Conservation (phyloP, 1,140 invertebrate species). For the Drosophila setifemur region DNA sequence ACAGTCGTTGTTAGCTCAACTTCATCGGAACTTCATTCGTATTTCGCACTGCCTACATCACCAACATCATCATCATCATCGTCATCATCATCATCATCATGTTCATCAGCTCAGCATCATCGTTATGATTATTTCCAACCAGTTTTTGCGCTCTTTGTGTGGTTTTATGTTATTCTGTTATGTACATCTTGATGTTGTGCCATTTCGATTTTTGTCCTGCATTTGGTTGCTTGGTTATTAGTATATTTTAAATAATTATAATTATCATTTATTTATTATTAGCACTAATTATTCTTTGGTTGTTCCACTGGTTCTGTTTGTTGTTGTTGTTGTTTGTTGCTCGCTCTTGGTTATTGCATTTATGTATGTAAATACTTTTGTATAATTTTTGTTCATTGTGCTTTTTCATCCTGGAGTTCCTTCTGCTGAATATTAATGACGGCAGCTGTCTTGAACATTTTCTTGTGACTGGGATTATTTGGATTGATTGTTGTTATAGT, state of each 20-base stretch:
- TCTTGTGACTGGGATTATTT: slow-evolving; percentile 67
- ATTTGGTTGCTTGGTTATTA: slow-evolving; percentile 61
- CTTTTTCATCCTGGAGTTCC: slow-evolving; percentile 63
- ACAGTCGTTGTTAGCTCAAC: slow-evolving; percentile 55
- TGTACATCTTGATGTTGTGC: slow-evolving; percentile 28
- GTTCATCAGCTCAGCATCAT: slow-evolving; percentile 26
- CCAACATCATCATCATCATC: slow-evolving; percentile 57
- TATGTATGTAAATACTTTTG: too few species aligned
- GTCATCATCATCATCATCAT: slow-evolving; percentile 26
- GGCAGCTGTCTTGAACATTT: slow-evolving; percentile 66
- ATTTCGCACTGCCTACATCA: slow-evolving; percentile 41
- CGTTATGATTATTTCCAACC: slow-evolving; percentile 25
- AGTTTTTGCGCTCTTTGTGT: slow-evolving; percentile 43
- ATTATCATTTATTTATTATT: slow-evolving; percentile 73
- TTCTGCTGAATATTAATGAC: slow-evolving; percentile 66
- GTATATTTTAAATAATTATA: slow-evolving; percentile 73
- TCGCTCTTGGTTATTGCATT: slow-evolving; percentile 64
- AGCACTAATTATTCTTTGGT: slow-evolving; percentile 82
- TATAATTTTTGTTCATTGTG: slow-evolving; percentile 73
- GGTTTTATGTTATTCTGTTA: slow-evolving; percentile 32
- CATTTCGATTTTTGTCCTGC: slow-evolving; percentile 44
- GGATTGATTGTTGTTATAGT: slow-evolving; percentile 29
- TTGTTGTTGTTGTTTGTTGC: slow-evolving; percentile 48
- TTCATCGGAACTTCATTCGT: slow-evolving; percentile 23
- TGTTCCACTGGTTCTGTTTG: slow-evolving; percentile 81